Evolutionary conservation across 1,140 invertebrate genomes (phyloP), one percentile per base, ranked within the genome.

Genomic region (Glossosoma conforme): DNA sequence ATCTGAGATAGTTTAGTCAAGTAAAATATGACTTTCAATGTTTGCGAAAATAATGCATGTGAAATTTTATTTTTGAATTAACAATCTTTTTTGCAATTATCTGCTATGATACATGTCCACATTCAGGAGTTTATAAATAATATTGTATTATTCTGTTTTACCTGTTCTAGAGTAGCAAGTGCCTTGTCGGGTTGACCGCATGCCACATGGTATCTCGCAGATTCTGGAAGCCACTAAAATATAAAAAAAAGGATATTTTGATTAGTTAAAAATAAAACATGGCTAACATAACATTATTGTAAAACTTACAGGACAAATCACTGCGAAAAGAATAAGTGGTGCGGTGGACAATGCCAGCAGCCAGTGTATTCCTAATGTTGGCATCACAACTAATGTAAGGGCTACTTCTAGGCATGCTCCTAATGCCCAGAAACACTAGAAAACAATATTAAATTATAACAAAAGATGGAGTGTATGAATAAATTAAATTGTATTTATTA

Each of bases 361-460:
- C 84, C 91, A 95, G 64, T 90, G 79, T 82, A 94, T 95, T 19
- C 93, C 93, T 49, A 93, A 79, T 6, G 85, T 86, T 4, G 93
- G 92, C 87, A 97, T 97, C 20, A 97, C 82, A 18, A 91, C 78
- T 40, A 97, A 74, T 15, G 94, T 93, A 45, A 97, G 70, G 15
- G 93, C 79, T 15, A 96, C 91, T 76, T 94, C 91, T 64, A 94
- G 83, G 72, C 90, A 93, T 8, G 93, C 91, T 35, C 93, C 93
- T 32, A 97, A 76, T 1, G 93, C 92, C 93, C 93, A 97, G 70
- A 97, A 97, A 76, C 92, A 91, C 89, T 93, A 66, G 20, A 78
- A 68, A 30, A 43, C 17, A 43, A 43, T 18, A 14, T n/a, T 11
- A 33, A 30, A 45, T n/a, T 15, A n/a, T 2, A 32, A 44, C 18